Conservation (phyloP, 2,113 vertebrate species). For the Gasterosteus aculeatus region DNA sequence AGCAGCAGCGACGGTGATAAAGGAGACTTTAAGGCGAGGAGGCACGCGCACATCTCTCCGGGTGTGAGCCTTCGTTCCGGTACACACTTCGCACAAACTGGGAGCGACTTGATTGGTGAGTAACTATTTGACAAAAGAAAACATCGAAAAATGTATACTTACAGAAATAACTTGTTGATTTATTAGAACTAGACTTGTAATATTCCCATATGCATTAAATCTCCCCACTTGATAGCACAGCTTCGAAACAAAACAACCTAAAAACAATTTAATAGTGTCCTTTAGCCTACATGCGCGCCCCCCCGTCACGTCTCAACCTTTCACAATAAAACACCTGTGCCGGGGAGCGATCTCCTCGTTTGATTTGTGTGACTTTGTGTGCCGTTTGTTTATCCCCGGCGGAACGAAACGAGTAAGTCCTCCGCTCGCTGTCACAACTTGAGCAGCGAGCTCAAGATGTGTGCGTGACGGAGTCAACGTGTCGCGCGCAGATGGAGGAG, state of each 20-base stretch:
- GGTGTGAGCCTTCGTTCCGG: constrained; percentile 14
- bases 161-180: background rate
- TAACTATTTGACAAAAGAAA: background rate
- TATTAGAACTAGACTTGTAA: background rate
- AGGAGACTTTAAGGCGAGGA: constrained; percentile 23
- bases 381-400: constrained; percentile 42
- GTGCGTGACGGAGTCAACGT: constrained; percentile 66
- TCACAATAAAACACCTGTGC: constrained; percentile 35
- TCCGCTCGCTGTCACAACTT: constrained; percentile 59
- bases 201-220: background rate
- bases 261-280: background rate
- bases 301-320: background rate
- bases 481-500: constrained; percentile 52
- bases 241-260: constrained; percentile 11
- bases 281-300: background rate
- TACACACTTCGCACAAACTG: background rate
- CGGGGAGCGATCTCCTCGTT: constrained; percentile 11
- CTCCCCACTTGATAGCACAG: background rate
- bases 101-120: constrained; percentile 50
- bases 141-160: background rate
- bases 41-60: constrained; percentile 18
- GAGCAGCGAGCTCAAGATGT: constrained; percentile 55
- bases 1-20: constrained; percentile 34
- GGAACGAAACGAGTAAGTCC: constrained; percentile 50
- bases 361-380: constrained; percentile 54